Evolutionary conservation across 1,140 invertebrate genomes (phyloP).

Genomic region (Sycobia sp.): DNA sequence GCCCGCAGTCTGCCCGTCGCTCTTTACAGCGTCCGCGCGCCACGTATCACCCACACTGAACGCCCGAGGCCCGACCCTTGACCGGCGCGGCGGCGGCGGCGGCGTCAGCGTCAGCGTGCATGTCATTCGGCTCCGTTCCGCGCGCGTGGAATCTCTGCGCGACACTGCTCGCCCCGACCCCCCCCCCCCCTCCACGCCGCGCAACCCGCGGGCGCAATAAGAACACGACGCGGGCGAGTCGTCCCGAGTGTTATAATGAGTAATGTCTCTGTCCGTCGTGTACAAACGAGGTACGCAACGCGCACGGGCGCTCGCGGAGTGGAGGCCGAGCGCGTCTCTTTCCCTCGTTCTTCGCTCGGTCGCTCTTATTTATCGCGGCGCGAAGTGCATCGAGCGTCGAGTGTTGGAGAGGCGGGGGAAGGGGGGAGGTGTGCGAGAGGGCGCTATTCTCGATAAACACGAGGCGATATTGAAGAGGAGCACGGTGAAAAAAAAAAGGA

Average conservation of each 20-base stretch:
- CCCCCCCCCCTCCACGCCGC: no score
- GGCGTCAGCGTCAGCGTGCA: no score
- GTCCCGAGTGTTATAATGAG: slow-evolving; percentile 49
- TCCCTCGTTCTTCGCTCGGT: background rate
- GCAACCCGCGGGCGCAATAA: slow-evolving; percentile 39
- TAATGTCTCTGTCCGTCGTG: slow-evolving; percentile 38
- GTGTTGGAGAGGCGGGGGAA: background rate
- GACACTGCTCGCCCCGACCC: no score
- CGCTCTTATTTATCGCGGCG: no score
- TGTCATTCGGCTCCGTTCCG: background rate
- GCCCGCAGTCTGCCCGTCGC: no score
- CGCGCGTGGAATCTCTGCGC: background rate
- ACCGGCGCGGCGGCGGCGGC: slow-evolving; percentile 28
- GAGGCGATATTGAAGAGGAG: background rate
- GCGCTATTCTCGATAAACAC: slow-evolving; percentile 19
- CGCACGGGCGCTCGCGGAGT: background rate
- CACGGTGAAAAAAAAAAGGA: background rate
- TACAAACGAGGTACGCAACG: no score
- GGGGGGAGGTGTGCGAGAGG: slow-evolving; percentile 3
- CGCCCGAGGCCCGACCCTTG: slow-evolving; percentile 41
- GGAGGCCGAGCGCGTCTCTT: background rate
- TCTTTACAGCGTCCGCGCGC: no score
- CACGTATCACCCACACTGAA: no score
- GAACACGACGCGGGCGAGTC: slow-evolving; percentile 51
- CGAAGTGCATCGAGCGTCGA: slow-evolving; percentile 7